phyloP scores from a whole-genome alignment of 2,888 invertebrate genomes.

The Pteria penguin region DNA sequence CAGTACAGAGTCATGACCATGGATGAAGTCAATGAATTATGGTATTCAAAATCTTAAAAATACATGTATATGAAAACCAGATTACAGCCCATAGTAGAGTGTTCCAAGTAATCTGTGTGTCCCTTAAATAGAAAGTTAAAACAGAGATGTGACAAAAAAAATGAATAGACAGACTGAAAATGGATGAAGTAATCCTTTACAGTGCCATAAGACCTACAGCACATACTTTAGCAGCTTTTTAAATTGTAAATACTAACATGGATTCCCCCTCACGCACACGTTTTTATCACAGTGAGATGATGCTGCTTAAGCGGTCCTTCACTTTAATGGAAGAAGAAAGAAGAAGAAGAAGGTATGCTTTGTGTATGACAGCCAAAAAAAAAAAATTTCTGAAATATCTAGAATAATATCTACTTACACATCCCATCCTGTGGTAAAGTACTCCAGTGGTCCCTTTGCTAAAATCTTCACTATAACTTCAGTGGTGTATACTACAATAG shows the following conservation, averaged over 20 bases:
- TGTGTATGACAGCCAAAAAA: no score
- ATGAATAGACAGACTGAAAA: no score
- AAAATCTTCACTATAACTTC: conserved; percentile 88
- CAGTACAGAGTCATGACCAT: not conserved
- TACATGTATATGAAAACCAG: not conserved
- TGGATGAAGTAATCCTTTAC: no score
- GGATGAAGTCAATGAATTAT: not conserved
- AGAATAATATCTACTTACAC: conserved; percentile 84
- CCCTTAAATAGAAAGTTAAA: no score
- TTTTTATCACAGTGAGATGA: not conserved
- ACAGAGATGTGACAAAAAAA: no score
- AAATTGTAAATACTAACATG: no score
- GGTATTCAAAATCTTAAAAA: not conserved
- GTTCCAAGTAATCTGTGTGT: no score
- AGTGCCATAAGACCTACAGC: no score
- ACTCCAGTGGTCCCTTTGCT: conserved; percentile 86
- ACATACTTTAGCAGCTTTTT: no score
- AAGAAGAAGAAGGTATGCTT: not conserved
- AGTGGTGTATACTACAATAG: conserved; percentile 85
- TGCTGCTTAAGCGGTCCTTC: not conserved
- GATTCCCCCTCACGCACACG: no score
- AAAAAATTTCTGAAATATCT: not conserved
- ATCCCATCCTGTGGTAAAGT: conserved; percentile 92
- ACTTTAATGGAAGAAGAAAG: not conserved
- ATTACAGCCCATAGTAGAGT: not conserved